A percentile compares a stretch with the other conserved stretches of the same genome.
Conservation (phyloP, 2,797 vertebrate species). For the Myioborus melanocephalus region DNA sequence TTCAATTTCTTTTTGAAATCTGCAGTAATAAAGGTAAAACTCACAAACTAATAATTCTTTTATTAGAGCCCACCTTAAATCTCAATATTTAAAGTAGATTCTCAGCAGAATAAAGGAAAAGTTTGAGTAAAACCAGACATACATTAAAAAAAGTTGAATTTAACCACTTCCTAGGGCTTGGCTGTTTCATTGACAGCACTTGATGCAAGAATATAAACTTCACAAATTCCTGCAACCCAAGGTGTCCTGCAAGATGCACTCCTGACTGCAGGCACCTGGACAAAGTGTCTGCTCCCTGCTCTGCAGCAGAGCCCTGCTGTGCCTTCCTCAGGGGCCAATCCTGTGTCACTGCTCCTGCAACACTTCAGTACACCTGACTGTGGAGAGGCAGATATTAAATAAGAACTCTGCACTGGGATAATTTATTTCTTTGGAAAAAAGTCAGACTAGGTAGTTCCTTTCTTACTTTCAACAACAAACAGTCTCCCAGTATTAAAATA, state of each 20-base stretch:
- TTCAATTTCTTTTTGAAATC: not conserved
- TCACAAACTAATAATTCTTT: not conserved
- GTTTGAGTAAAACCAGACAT: not conserved
- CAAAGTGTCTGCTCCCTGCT: not conserved
- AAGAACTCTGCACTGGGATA: not conserved
- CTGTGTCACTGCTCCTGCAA: not conserved
- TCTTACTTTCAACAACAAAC: not conserved
- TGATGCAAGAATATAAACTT: not conserved
- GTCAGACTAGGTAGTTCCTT: not conserved
- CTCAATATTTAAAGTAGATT: not conserved
- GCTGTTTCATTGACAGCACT: not conserved
- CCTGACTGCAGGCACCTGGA: not conserved
- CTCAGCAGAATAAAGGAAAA: not conserved
- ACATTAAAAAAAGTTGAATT: not conserved
- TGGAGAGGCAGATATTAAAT: not conserved
- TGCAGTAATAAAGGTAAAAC: not conserved
- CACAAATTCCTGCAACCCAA: not conserved
- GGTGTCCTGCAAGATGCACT: not conserved
- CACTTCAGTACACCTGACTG: not conserved
- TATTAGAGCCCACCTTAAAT: not conserved
- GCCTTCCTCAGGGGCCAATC: not conserved
- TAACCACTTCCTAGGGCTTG: not conserved
- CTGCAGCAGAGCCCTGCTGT: not conserved
- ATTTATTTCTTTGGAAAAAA: not conserved
- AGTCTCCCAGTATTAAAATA: not conserved